phyloP scores from a whole-genome alignment of 2,113 vertebrate species.

The Hystrix cristata region DNA sequence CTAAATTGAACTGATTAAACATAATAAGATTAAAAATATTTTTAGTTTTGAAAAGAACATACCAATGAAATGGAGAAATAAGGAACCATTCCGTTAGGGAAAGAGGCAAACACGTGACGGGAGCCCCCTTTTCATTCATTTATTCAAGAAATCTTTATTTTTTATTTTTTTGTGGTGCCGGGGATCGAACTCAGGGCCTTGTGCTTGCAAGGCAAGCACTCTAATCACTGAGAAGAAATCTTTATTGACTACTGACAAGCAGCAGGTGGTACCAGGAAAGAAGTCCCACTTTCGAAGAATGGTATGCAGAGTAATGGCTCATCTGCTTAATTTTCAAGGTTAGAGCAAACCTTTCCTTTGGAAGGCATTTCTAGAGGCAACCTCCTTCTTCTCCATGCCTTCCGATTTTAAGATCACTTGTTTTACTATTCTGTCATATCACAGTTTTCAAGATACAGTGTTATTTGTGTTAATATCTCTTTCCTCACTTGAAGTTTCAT shows the following conservation, averaged over 20 bases:
- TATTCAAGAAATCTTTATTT: not conserved
- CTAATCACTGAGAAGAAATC: too few species aligned
- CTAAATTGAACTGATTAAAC: not conserved
- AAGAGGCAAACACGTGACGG: not conserved
- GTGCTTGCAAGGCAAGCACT: too few species aligned
- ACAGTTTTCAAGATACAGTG: not conserved
- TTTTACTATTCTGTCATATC: not conserved
- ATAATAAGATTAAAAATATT: not conserved
- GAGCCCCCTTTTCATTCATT: not conserved
- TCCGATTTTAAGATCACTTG: not conserved
- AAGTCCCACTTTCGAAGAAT: not conserved
- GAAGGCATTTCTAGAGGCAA: too few species aligned
- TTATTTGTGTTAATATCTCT: not conserved
- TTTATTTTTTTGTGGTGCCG: too few species aligned
- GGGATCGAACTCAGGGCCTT: too few species aligned
- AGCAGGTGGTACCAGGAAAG: not conserved
- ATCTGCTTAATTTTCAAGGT: not conserved
- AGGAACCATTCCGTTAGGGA: not conserved
- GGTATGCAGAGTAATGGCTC: not conserved
- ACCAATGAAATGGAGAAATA: not conserved
- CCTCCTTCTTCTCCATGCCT: not conserved
- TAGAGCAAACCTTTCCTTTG: not conserved
- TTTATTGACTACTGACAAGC: not conserved
- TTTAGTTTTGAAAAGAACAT: slow-evolving; percentile 56
- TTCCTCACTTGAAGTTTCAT: not conserved